phyloP scores from a whole-genome alignment of 64 coral and sea anemone species.

The Stichodactyla helianthus region DNA sequence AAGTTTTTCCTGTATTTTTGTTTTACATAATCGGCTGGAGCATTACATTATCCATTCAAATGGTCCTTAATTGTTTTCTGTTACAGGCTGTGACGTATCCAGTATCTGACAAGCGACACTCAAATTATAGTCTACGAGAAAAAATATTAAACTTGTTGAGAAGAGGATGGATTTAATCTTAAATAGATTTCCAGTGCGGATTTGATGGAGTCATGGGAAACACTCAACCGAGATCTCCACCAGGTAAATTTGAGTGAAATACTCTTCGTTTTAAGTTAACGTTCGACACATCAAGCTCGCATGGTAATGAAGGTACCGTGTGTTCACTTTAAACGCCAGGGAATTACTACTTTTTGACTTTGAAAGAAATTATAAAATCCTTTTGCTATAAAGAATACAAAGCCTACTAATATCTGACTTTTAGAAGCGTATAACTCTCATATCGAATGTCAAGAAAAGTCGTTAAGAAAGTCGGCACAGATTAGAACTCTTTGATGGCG shows the following conservation, averaged over 20 bases:
- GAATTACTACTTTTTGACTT: not conserved
- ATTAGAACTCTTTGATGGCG: not conserved
- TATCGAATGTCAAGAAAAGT: not conserved
- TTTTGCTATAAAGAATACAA: not conserved
- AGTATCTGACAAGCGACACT: not conserved
- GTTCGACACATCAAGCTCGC: not conserved
- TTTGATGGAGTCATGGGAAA: constrained; percentile 16
- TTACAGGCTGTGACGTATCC: constrained; percentile 20
- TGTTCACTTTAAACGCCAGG: not conserved
- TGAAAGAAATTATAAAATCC: not conserved
- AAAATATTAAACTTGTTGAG: not conserved
- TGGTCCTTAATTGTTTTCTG: not conserved
- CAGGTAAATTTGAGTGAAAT: not conserved
- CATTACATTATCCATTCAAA: not conserved
- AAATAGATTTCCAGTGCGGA: not conserved
- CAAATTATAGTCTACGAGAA: constrained; percentile 4
- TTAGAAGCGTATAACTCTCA: not conserved
- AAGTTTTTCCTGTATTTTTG: not conserved
- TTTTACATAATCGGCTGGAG: not conserved
- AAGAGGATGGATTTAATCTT: not conserved
- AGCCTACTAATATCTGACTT: not conserved
- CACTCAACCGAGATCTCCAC: not conserved
- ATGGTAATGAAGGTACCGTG: not conserved
- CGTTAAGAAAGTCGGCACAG: not conserved
- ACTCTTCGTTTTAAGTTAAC: no score